Percentiles rank a stretch among this genome's conserved stretches.
Evolutionary conservation across 2,797 vertebrate species (phyloP).

Genomic region (Cygnus olor): DNA sequence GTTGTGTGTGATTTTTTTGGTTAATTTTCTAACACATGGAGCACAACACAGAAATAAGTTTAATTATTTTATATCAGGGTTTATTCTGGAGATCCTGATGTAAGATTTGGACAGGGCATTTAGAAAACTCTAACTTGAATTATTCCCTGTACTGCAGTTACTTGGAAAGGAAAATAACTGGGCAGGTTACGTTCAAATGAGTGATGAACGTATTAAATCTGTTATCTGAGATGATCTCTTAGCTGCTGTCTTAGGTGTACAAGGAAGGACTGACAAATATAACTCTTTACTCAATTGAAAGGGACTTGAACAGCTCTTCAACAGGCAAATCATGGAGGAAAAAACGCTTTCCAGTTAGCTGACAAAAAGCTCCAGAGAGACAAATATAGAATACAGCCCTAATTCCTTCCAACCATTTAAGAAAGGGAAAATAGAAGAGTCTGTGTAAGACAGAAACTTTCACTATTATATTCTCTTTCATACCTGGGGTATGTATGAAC

Average conservation of each 20-base stretch:
- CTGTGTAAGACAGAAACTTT: not conserved
- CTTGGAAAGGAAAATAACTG: not conserved
- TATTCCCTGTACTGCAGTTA: not conserved
- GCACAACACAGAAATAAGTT: not conserved
- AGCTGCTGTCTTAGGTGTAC: not conserved
- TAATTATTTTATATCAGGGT: not conserved
- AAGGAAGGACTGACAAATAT: not conserved
- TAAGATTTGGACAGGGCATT: not conserved
- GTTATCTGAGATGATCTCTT: not conserved
- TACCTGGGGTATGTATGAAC: not conserved
- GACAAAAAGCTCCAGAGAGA: not conserved
- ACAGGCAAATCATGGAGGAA: not conserved
- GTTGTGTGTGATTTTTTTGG: not conserved
- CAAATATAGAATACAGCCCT: not conserved
- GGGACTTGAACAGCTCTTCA: not conserved
- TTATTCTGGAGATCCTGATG: not conserved
- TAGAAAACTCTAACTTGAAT: not conserved
- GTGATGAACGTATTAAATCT: not conserved
- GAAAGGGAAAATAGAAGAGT: not conserved
- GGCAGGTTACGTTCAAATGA: not conserved
- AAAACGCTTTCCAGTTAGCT: not conserved
- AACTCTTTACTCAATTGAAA: not conserved
- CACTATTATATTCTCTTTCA: not conserved
- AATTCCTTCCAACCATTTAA: not conserved
- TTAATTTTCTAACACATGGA: not conserved